Conservation (phyloP, 2,888 invertebrate genomes). For the Amphimallon solstitiale region DNA sequence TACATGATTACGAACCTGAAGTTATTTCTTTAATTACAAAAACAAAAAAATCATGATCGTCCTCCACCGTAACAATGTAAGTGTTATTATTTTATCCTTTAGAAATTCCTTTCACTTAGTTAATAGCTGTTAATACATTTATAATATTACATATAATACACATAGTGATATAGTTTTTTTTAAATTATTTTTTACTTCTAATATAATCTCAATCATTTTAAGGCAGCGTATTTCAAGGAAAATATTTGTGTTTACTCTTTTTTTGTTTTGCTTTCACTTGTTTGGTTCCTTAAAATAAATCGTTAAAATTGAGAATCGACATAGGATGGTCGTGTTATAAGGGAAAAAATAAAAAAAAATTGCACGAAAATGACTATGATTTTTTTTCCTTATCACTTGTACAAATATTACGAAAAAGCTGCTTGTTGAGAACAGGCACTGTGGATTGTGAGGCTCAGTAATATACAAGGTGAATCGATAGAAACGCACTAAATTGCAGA, state of each 20-base stretch:
- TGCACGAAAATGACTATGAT: conserved; percentile 57
- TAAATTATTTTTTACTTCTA: no score
- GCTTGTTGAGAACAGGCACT: conserved; percentile 55
- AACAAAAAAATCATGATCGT: conserved; percentile 6
- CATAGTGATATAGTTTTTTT: conserved; percentile 17
- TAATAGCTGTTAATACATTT: conserved; percentile 35
- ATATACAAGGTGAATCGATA: no score
- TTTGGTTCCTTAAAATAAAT: conserved; percentile 7
- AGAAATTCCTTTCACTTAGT: conserved; percentile 21
- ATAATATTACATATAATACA: conserved; percentile 30
- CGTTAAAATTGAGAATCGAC: not conserved
- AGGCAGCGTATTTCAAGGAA: conserved; percentile 21
- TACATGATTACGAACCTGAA: not conserved
- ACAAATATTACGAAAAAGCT: conserved; percentile 44
- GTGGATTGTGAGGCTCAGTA: conserved; percentile 56
- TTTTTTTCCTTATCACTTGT: conserved; percentile 49
- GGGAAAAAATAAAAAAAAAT: conserved; percentile 48
- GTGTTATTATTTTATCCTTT: conserved; percentile 1
- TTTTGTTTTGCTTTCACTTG: no score
- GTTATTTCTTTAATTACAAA: no score
- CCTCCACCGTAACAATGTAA: conserved; percentile 25
- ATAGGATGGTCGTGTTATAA: not conserved
- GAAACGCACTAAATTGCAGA: no score
- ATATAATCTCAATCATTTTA: conserved; percentile 33
- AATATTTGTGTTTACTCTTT: conserved; percentile 14